Evolutionary conservation across 2,797 vertebrate species (phyloP), one percentile per base, ranked within the genome.

Genomic region (Menidia menidia): DNA sequence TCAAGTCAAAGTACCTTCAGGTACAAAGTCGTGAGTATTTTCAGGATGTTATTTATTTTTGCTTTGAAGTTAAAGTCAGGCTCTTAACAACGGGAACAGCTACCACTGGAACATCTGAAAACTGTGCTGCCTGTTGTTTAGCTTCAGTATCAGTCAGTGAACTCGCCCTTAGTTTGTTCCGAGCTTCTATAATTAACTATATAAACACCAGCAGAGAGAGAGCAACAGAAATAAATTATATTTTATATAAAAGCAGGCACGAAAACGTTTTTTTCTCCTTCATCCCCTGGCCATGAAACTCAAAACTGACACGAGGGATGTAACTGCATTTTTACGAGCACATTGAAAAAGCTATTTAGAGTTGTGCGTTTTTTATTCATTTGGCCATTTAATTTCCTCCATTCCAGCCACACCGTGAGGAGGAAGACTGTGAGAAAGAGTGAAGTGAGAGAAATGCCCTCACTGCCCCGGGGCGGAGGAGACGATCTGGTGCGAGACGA

Each of bases 371-470:
- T 32, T 11, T 45, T 14, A 30, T 44, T 8, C 32, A 6, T 45
- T 6, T n/a, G 7, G 13, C 13, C 4, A 39, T 14, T 64, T 43
- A 4, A 44, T 48, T 53, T 15, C 13, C 9, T 50, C 4, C 6
- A 10, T 62, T 16, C 43, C 78, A 99, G 98, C 74, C 97, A 98
- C 89, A 99, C 98, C 0, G 96, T 97, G 78, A 96, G 96, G 91
- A 96, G 97, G 87, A 96, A 96, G 88, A 97, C 96, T 1, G 91
- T 98, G 89, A 97, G 95, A 90, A 94, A 95, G 85, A 97, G 94
- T 10, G 97, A 98, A 73, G 95, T 93, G 5, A 93, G 95, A 75
- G 91, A 96, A 82, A 97, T 99, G 95, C 98, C 98, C 0, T 95
- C 91, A n/a, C 88, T 99, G 71, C 98, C 97, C 0, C 93, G 95